A percentile compares a stretch with the other conserved stretches of the same genome.
phyloP scores from a whole-genome alignment of 2,113 vertebrate genomes.

The Proteles cristata region DNA sequence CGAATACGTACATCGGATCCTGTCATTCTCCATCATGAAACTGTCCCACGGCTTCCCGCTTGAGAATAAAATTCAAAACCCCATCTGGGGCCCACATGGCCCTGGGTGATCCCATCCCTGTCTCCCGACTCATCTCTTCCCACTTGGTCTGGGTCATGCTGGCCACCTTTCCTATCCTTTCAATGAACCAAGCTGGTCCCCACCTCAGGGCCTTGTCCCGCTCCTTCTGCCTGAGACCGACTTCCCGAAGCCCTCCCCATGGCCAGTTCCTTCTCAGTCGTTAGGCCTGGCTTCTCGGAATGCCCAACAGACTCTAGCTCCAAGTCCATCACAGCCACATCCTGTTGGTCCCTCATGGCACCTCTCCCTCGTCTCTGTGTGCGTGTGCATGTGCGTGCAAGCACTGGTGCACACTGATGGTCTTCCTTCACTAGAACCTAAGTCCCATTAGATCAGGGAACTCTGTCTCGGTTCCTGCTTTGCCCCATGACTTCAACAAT shows the following conservation, averaged over 20 bases:
- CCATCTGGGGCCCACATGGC: not conserved
- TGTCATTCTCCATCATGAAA: not conserved
- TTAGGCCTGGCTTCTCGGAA: not conserved
- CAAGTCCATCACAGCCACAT: not conserved
- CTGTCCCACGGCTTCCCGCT: not conserved
- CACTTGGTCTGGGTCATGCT: not conserved
- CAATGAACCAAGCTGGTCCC: not conserved
- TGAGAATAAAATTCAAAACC: not conserved
- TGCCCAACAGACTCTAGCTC: not conserved
- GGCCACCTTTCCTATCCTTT: not conserved
- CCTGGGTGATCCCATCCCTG: not conserved
- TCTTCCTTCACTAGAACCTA: not conserved
- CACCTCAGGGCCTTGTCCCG: not conserved
- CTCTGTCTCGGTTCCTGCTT: not conserved
- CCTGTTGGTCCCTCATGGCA: accelerated
- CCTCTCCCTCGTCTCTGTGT: accelerated
- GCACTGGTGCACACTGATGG: not conserved
- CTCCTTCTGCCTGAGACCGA: not conserved
- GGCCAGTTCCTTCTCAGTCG: not conserved
- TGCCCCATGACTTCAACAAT: not conserved
- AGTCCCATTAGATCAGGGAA: not conserved
- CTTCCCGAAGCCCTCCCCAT: not conserved
- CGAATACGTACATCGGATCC: not conserved
- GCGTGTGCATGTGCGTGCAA: accelerated
- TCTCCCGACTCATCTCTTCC: not conserved